Evolutionary conservation across 2,888 invertebrate species (phyloP), one percentile per base, ranked within the genome.

Genomic region (Proisotoma minuta): DNA sequence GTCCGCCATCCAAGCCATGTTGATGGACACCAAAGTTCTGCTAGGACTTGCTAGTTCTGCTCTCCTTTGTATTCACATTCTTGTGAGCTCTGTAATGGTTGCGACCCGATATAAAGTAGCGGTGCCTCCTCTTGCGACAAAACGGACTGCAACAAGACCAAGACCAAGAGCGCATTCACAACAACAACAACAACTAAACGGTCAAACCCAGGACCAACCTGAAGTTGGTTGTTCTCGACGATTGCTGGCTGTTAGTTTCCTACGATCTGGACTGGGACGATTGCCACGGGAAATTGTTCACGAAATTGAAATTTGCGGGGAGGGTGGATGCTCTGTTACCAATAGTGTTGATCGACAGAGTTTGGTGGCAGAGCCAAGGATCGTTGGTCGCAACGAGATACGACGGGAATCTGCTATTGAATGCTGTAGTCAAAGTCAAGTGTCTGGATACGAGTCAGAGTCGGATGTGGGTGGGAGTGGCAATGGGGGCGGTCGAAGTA

Each of bases 401-500:
- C 68, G 71, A 20, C 29, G 71, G n/a, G 65, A 70, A 43, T 69
- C 71, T 5, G 65, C 66, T 0, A 62, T 62, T 56, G 71, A 73
- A 28, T 73, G 70, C 47, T 71, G 73, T 39, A 65, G 71, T 57
- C 69, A 68, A 20, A 73, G 73, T 50, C 70, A 68, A 20, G 73
- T 73, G 3, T 74, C 75, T 3, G 75, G 74, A 1, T 74, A 74
- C 47, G 74, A 74, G 50, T 73, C 74, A 1, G 85, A 85, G 66
- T 86, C 84, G 68, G 71, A 69, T 5, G 61, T 51, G 22, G 64
- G 63, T 49, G 60, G 60, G 1, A 66, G 69, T 10, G 66, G 28
- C n/a, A 15, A 68, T 10, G 87, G 85, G 24, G n/a, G n/a, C n/a
- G n/a, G n/a, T n/a, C n/a, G n/a, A n/a, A n/a, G n/a, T n/a, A n/a